These are phyloP conservation scores for Leptinotarsa lineolata DNA, from an alignment of 1,140 invertebrate species.

Conservation along the genomic window DNA sequence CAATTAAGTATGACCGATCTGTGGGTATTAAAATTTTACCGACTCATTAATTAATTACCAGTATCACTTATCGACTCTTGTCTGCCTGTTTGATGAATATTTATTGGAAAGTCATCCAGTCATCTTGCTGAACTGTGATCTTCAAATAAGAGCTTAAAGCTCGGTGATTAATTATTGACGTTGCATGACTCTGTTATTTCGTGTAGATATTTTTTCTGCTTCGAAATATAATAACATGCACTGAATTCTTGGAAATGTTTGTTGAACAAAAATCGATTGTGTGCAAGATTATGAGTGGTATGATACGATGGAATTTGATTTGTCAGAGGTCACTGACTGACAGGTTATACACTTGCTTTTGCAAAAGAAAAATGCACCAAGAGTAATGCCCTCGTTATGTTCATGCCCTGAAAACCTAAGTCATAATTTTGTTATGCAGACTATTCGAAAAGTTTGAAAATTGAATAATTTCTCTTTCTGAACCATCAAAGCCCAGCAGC, in stretches of 20 bases:
- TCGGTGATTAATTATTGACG: constrained; percentile 28
- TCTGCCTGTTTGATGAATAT: constrained; percentile 22
- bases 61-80: constrained; percentile 20
- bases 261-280: background rate
- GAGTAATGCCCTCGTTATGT: too few relatives aligned
- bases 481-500: too few relatives aligned
- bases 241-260: background rate
- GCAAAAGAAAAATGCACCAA: too few relatives aligned
- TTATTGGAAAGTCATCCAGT: constrained; percentile 20
- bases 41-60: constrained; percentile 28
- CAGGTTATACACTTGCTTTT: too few relatives aligned
- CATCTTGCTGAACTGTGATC: constrained; percentile 24
- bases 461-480: too few relatives aligned
- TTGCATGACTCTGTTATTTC: constrained; percentile 10
- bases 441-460: too few relatives aligned
- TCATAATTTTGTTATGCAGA: too few relatives aligned
- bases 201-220: background rate
- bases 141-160: constrained; percentile 24
- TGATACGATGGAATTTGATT: background rate
- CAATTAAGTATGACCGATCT: background rate
- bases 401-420: too few relatives aligned
- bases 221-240: background rate
- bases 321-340: background rate
- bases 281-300: background rate
- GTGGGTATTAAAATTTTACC: constrained; percentile 1